Evolutionary conservation across 2,888 invertebrate species (phyloP).

Genomic region (Agelastica alni): DNA sequence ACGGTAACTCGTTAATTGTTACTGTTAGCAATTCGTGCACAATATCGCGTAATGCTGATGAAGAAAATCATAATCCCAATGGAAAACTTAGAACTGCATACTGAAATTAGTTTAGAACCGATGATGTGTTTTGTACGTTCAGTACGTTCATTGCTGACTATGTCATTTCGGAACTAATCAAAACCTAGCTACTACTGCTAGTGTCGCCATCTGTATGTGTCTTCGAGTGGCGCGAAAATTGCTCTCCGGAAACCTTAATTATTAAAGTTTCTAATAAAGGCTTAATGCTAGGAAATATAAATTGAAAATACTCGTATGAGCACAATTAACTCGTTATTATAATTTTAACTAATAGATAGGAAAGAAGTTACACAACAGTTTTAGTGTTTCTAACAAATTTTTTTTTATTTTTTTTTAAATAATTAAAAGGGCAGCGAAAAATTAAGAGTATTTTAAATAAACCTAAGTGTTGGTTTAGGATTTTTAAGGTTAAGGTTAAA

Average conservation of each 20-base stretch:
- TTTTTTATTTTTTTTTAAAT: too few relatives aligned
- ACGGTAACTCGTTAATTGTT: slow-evolving; percentile 1
- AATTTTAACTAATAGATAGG: too few relatives aligned
- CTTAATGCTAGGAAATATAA: too few relatives aligned
- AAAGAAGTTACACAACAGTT: too few relatives aligned
- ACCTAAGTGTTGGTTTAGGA: too few relatives aligned
- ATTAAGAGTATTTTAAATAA: too few relatives aligned
- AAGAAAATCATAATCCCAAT: slow-evolving; percentile 17
- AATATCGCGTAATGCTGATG: not conserved
- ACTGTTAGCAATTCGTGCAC: slow-evolving; percentile 2
- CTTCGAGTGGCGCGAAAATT: slow-evolving; percentile 32
- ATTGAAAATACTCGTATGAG: too few relatives aligned
- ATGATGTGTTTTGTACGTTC: slow-evolving; percentile 28
- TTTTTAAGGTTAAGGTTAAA: too few relatives aligned
- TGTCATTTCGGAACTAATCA: slow-evolving; percentile 44
- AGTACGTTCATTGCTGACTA: slow-evolving; percentile 26
- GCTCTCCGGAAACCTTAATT: slow-evolving; percentile 31
- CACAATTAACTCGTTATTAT: too few relatives aligned
- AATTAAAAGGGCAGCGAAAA: too few relatives aligned
- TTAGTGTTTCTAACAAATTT: too few relatives aligned
- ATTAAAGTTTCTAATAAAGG: slow-evolving; percentile 40
- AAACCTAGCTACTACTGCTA: slow-evolving; percentile 25
- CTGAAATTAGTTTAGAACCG: slow-evolving; percentile 41
- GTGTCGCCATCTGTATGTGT: slow-evolving; percentile 38
- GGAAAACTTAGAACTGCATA: slow-evolving; percentile 35